A percentile compares a stretch with the other conserved stretches of the same genome.
These are phyloP conservation scores for Cataglyphis hispanica DNA, from an alignment of 1,140 invertebrate genomes.

Conservation along the genomic window DNA sequence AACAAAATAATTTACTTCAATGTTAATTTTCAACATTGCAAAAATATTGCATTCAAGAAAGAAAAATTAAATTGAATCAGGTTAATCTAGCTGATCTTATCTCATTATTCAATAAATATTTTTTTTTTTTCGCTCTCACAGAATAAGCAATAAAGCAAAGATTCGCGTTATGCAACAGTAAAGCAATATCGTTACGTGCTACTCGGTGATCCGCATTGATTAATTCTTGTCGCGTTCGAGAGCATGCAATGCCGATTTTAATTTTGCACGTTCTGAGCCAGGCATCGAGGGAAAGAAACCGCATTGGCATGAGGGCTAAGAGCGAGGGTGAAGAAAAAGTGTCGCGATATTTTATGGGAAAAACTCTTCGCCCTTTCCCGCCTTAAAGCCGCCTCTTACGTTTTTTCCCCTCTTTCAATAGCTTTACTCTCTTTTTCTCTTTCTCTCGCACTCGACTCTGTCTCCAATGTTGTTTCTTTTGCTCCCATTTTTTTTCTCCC, in stretches of 20 bases:
- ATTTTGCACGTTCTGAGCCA: constrained; percentile 75
- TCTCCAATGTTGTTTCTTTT: constrained; percentile 43
- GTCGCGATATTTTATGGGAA: constrained; percentile 78
- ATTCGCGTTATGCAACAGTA: not conserved
- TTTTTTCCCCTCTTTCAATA: constrained; percentile 44
- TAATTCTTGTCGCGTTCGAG: constrained; percentile 54
- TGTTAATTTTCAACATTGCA: not conserved
- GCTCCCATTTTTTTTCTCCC: constrained; percentile 18
- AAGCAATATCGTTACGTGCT: constrained; percentile 30
- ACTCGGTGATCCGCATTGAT: constrained; percentile 50
- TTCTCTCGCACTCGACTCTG: constrained; percentile 18
- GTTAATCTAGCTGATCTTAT: constrained; percentile 7
- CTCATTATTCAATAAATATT: not conserved
- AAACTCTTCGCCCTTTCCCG: constrained; percentile 74
- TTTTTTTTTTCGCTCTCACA: not conserved
- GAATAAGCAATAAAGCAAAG: constrained; percentile 14
- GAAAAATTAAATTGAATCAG: constrained; percentile 12
- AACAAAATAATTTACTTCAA: not conserved
- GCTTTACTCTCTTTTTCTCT: constrained; percentile 4
- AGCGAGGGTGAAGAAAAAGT: constrained; percentile 54
- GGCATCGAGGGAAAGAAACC: constrained; percentile 66
- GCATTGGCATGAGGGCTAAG: constrained; percentile 50
- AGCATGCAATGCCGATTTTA: constrained; percentile 77
- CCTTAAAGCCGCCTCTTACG: constrained; percentile 47
- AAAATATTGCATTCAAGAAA: not conserved